These are phyloP conservation scores for Takifugu rubripes DNA, from an alignment of 2,797 vertebrate species.

Conservation along the genomic window DNA sequence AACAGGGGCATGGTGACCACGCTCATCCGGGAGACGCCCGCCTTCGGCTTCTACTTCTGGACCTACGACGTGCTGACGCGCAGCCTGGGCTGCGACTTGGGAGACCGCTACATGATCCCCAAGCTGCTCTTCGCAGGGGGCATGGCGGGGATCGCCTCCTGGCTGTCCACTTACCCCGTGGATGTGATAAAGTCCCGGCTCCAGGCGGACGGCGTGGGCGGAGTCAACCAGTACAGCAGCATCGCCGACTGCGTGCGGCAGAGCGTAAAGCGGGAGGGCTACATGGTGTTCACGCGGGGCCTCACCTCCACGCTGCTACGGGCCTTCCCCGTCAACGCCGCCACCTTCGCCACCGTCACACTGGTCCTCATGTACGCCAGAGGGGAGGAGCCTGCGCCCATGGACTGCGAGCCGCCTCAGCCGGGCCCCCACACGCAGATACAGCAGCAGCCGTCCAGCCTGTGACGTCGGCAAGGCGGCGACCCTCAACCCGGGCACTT, in stretches of 20 bases:
- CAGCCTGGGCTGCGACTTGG: constrained; percentile 84
- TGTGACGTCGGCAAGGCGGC: constrained; percentile 62
- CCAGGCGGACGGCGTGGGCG: constrained; percentile 90
- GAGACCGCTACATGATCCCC: constrained; percentile 86
- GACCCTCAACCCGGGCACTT: constrained; percentile 41
- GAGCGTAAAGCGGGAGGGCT: constrained; percentile 87
- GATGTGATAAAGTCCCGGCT: constrained; percentile 96
- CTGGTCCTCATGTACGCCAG: constrained; percentile 87
- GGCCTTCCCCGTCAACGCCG: constrained; percentile 94
- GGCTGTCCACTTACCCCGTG: constrained; percentile 92
- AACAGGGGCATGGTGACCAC: constrained; percentile 94
- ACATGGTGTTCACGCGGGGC: constrained; percentile 89
- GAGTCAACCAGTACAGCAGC: constrained; percentile 81
- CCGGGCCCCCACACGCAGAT: constrained; percentile 28
- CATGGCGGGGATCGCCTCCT: constrained; percentile 91
- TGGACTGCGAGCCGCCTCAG: constrained; percentile 77
- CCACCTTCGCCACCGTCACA: constrained; percentile 94
- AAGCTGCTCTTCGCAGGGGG: constrained; percentile 93
- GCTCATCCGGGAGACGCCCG: constrained; percentile 88
- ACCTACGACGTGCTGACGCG: constrained; percentile 89
- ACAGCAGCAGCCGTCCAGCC: constrained; percentile 76
- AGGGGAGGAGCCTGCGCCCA: constrained; percentile 60
- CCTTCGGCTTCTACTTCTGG: constrained; percentile 94
- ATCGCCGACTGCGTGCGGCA: constrained; percentile 88
- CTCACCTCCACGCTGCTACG: constrained; percentile 93